Base-by-base conservation (phyloP, 2,113 vertebrate species). In the Cyanocitta stelleri region DNA sequence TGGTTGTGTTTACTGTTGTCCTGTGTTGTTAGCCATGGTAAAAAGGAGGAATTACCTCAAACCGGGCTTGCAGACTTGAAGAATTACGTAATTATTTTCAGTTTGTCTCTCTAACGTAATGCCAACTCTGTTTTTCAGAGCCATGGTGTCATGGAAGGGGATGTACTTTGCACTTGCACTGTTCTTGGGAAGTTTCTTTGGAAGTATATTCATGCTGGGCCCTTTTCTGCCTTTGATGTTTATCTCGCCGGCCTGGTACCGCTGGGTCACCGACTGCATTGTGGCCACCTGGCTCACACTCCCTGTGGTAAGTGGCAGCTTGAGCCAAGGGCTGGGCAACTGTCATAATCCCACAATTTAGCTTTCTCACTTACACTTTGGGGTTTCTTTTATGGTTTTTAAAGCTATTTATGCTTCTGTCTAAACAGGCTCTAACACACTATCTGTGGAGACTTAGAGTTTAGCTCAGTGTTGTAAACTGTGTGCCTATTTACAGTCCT, bases 281-380 rank as follows among this genome's bases (percentile, higher is more conserved):
- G 98, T 99, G 32, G 99, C 99, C 80, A 99, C 98, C 46, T 99
- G 99, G 99, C 98, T 99, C 96, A 99, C 99, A 0, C 97, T 99
- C 33, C 99, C 99, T 48, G 99, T 99, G 99, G 99, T 99, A 98
- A 97, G 99, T 98, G 75, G 26, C 15, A 9, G 23, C 49, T 24
- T 84, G 37, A 78, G 8, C 30, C 23, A 37, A 43, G 19, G 39
- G 73, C 59, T 85, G 48, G 32, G 33, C 24, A 78, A 3, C 12
- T 37, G 7, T 61, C 5, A 1, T 79, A 63, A 63, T 63, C 22
- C 16, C 56, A 32, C 2, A 1, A 15, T 79, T 56, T 61, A 71
- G 5, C 55, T 78, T n/a, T 11, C 62, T 77, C n/a, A 24, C 59
- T 49, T 37, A 19, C 0, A 5, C 21, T 20, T 80, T 26, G 37